These are phyloP conservation scores for Drosophila infuscata DNA, from an alignment of 2,888 invertebrate genomes.

Conservation along the genomic window DNA sequence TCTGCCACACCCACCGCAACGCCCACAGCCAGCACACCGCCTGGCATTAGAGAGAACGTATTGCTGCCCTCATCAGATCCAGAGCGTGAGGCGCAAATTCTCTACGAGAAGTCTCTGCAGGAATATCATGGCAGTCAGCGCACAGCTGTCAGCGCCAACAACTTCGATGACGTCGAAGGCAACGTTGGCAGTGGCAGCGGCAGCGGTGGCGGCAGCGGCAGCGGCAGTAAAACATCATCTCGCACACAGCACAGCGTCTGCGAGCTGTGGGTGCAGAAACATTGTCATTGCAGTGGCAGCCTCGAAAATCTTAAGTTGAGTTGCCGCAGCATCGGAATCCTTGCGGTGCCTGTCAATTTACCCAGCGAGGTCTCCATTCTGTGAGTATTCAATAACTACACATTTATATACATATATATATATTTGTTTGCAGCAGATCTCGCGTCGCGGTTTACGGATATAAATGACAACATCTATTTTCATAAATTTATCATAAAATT, in stretches of 20 bases:
- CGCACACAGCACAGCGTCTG: slow-evolving; percentile 81
- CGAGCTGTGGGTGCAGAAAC: slow-evolving; percentile 81
- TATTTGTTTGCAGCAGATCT: not conserved
- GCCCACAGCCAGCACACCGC: slow-evolving; percentile 37
- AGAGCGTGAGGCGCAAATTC: slow-evolving; percentile 84
- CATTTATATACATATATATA: not conserved
- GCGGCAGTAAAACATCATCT: slow-evolving; percentile 36
- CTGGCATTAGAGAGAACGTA: slow-evolving; percentile 83
- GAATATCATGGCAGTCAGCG: slow-evolving; percentile 80
- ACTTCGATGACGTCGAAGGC: slow-evolving; percentile 7
- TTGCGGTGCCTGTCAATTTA: slow-evolving; percentile 83
- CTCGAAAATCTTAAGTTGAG: slow-evolving; percentile 81
- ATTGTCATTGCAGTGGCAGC: slow-evolving; percentile 83
- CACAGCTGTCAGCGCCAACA: slow-evolving; percentile 33
- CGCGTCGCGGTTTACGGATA: not conserved
- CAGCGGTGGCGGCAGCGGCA: slow-evolving; percentile 23
- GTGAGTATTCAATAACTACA: slow-evolving; percentile 77
- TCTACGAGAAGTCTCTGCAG: slow-evolving; percentile 84
- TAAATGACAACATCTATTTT: not conserved
- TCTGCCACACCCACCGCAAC: slow-evolving; percentile 41
- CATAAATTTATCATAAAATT: not conserved
- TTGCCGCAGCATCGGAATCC: slow-evolving; percentile 83
- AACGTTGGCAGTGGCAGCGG: slow-evolving; percentile 6
- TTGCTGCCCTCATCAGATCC: slow-evolving; percentile 84
- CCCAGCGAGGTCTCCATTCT: slow-evolving; percentile 81